Conservation (phyloP, 2,797 vertebrate species). For the Sebastes trivittatus region DNA sequence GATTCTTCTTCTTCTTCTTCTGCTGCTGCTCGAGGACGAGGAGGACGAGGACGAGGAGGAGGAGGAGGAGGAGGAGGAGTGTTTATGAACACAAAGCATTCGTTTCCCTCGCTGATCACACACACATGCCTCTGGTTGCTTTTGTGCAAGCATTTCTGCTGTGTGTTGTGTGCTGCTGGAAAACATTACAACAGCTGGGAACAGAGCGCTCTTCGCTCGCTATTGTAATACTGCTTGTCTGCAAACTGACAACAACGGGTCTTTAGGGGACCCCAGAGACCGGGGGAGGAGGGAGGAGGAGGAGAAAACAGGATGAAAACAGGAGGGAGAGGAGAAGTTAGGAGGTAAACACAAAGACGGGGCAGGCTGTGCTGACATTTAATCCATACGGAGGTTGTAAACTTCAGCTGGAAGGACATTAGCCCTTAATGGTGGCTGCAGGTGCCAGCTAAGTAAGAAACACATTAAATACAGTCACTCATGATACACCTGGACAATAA, state of each 20-base stretch:
- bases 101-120: slow-evolving; percentile 8
- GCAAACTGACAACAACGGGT: slow-evolving; percentile 5
- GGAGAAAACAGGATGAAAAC: slow-evolving; percentile 3
- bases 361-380: slow-evolving; percentile 40
- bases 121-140: background rate
- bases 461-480: background rate
- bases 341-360: slow-evolving; percentile 18
- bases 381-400: slow-evolving; percentile 53
- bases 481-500: background rate
- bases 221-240: slow-evolving; percentile 6
- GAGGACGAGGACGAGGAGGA: too few relatives aligned
- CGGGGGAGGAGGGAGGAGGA: background rate
- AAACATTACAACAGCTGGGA: slow-evolving; percentile 10
- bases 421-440: slow-evolving; percentile 38
- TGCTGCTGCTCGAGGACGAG: background rate
- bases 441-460: slow-evolving; percentile 9
- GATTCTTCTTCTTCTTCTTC: background rate
- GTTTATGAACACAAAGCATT: slow-evolving; percentile 37
- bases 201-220: background rate
- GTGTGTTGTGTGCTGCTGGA: too few relatives aligned
- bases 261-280: background rate
- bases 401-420: slow-evolving; percentile 23
- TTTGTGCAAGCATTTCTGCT: background rate
- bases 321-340: background rate
- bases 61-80: too few relatives aligned